Conservation (phyloP, 2,113 vertebrate species). For the human (Homo sapiens) region DNA sequence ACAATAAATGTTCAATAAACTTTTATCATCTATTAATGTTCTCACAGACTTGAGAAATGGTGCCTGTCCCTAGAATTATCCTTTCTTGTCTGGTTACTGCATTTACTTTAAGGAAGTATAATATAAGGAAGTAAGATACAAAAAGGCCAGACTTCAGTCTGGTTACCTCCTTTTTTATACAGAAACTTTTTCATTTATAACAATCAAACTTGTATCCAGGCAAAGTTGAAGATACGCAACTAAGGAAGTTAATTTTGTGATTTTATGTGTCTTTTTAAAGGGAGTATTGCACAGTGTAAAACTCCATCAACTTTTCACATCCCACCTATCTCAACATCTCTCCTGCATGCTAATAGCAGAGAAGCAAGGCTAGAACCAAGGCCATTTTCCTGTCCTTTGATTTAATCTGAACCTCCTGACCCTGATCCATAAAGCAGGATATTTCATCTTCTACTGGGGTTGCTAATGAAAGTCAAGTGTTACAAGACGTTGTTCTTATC, state of each 20-base stretch:
- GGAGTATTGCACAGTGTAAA: background rate
- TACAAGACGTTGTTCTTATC: slow-evolving; percentile 45
- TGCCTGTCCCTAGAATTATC: background rate
- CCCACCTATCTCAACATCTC: background rate
- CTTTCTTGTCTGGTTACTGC: background rate
- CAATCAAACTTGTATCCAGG: background rate
- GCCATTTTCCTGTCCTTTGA: slow-evolving; percentile 21
- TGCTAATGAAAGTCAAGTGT: slow-evolving; percentile 57
- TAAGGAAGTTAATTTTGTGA: background rate
- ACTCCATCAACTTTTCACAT: background rate
- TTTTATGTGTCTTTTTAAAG: slow-evolving; percentile 25
- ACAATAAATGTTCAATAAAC: background rate
- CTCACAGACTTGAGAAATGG: background rate
- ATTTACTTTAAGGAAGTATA: slow-evolving; percentile 45
- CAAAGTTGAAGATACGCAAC: background rate
- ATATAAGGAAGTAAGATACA: background rate
- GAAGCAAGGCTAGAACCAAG: background rate
- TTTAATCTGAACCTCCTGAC: slow-evolving; percentile 53
- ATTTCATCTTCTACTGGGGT: slow-evolving; percentile 38
- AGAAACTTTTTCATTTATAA: background rate
- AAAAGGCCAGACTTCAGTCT: background rate
- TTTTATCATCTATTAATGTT: background rate
- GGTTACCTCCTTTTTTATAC: background rate
- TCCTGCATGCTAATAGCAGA: background rate
- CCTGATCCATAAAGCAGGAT: background rate